Evolutionary conservation across 2,888 invertebrate genomes (phyloP), one percentile per base, ranked within the genome.

Genomic region (Euphydryas editha): DNA sequence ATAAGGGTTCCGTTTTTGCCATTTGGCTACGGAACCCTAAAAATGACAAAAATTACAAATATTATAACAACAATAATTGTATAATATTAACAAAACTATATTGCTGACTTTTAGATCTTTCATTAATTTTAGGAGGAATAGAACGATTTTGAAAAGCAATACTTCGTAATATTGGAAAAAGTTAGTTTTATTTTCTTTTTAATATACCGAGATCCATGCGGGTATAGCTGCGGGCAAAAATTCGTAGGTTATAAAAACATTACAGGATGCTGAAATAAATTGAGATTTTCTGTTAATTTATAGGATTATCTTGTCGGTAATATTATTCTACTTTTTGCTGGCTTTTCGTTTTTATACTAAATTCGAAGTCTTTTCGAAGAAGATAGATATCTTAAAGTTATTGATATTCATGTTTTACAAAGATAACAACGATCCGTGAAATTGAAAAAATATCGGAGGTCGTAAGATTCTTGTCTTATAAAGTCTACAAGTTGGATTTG

Each of bases 361-460:
- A 49, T 36, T 59, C 44, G 20, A 30, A 24, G 47, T 42, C 60
- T 49, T 64, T 64, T 57, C 55, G 61, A 49, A 49, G n/a, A n/a
- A n/a, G n/a, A n/a, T n/a, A n/a, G n/a, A 20, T 49, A 20, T 56
- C 44, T 37, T n/a, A 44, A 44, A 59, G 65, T 55, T 57, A 61
- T 61, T 42, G 60, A 57, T 59, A 65, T 65, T 59, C 56, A 59
- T 68, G 55, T 65, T 62, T 55, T 62, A 65, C 59, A 65, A 64
- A 60, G 57, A 61, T 64, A 64, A 64, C 64, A 68, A 57, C 30
- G 44, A 54, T 18, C 57, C 59, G 60, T 61, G 60, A 64, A 64
- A 61, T 67, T 61, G 59, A 57, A 49, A 42, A 39, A 57, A 57
- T n/a, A 54, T 17, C 30, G n/a, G n/a, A 30, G n/a, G n/a, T 51